Percentiles rank a stretch among this genome's conserved stretches.
phyloP scores from a whole-genome alignment of 2,113 vertebrate genomes.

The Caloenas nicobarica region DNA sequence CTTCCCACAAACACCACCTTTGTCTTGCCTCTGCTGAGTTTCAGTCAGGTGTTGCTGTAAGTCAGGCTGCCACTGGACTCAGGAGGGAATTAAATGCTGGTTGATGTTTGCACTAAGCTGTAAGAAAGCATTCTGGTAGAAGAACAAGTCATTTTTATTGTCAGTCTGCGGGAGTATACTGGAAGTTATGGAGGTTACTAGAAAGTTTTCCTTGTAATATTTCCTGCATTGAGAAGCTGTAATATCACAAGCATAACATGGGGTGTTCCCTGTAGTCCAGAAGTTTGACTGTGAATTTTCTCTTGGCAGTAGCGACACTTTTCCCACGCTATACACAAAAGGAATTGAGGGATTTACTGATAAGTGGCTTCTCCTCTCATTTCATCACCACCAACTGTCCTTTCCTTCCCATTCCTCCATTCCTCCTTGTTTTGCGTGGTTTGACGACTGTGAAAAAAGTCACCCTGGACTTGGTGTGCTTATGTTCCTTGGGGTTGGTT shows the following conservation, averaged over 20 bases:
- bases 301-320: accelerated
- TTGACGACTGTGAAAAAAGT: neutral
- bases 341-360: neutral
- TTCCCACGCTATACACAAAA: neutral
- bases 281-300: neutral
- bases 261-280: neutral
- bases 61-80: neutral
- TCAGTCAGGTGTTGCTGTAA: neutral
- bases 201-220: neutral
- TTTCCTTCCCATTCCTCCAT: neutral
- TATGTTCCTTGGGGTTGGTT: neutral
- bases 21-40: neutral
- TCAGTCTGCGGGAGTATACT: neutral
- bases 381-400: neutral
- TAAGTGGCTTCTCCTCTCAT: neutral
- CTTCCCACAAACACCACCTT: neutral
- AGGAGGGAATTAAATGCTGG: neutral
- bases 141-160: neutral
- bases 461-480: neutral
- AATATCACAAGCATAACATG: neutral
- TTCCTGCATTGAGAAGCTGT: neutral
- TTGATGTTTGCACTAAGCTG: neutral
- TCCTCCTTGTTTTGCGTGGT: neutral
- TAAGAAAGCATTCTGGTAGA: neutral
- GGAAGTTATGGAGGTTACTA: neutral